These are phyloP conservation scores for Sisor rabdophorus DNA, from an alignment of 2,113 vertebrate genomes.

Conservation along the genomic window DNA sequence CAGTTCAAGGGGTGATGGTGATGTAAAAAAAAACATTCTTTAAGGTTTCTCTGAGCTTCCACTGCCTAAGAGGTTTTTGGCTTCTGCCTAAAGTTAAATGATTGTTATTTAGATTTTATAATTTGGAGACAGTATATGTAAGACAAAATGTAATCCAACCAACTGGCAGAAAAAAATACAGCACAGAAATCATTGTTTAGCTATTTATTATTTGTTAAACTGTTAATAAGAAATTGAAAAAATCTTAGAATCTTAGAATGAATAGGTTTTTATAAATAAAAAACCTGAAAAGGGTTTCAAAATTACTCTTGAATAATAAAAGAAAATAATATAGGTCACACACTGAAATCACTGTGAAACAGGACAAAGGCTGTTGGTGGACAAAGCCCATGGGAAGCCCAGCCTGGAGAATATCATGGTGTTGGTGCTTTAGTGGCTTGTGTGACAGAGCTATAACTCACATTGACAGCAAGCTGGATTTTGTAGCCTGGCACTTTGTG, in stretches of 20 bases:
- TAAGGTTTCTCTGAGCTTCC: not conserved
- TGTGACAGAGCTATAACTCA: constrained; percentile 43
- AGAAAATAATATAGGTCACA: not conserved
- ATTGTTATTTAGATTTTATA: not conserved
- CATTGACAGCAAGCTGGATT: constrained; percentile 36
- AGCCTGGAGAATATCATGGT: constrained; percentile 29
- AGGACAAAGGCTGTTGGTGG: constrained; percentile 12
- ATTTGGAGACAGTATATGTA: not conserved
- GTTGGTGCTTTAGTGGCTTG: constrained; percentile 28
- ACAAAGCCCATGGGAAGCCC: constrained; percentile 1
- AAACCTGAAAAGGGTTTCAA: not conserved
- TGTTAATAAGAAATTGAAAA: too few species aligned
- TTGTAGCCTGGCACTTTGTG: constrained; percentile 12
- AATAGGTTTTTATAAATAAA: not conserved
- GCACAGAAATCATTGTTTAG: not conserved
- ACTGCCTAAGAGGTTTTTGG: not conserved
- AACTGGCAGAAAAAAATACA: not conserved
- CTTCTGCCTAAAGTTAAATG: not conserved
- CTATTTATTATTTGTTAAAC: constrained; percentile 4
- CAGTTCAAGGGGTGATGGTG: not conserved
- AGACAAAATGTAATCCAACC: constrained; percentile 7
- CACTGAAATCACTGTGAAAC: constrained; percentile 27
- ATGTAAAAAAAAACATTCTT: constrained; percentile 19
- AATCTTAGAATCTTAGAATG: too few species aligned
- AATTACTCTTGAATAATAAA: constrained; percentile 3